Percentiles rank a stretch among this genome's conserved stretches.
phyloP scores from a whole-genome alignment of 2,797 vertebrate genomes.

The Poliocrania exsul region DNA sequence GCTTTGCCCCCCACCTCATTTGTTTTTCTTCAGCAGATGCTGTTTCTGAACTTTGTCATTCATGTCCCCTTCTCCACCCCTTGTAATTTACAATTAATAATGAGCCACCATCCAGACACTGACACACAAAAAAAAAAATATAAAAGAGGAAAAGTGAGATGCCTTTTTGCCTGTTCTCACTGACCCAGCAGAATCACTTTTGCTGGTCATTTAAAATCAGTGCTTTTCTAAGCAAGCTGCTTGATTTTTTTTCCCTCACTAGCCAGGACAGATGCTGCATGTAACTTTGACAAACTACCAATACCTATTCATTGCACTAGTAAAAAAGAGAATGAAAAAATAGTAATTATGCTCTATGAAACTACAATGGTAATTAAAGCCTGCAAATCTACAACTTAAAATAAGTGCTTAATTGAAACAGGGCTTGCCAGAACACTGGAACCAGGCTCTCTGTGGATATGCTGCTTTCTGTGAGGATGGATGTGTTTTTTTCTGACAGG shows the following conservation, averaged over 20 bases:
- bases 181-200: neutral
- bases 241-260: neutral
- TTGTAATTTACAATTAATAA: conserved; percentile 56
- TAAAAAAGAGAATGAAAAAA: neutral
- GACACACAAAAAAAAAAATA: neutral
- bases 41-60: conserved; percentile 63
- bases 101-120: conserved; percentile 22
- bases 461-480: neutral
- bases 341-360: neutral
- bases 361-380: neutral
- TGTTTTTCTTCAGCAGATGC: conserved; percentile 68
- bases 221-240: neutral
- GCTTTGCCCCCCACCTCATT: conserved; percentile 50
- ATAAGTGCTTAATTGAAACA: neutral
- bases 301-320: neutral
- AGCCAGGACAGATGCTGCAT: neutral
- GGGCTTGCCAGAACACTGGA: accelerated
- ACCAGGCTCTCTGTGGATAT: neutral
- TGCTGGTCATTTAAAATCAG: neutral
- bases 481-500: neutral
- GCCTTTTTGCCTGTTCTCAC: neutral
- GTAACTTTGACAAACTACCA: neutral
- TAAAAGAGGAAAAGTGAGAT: neutral
- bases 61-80: neutral
- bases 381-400: neutral